phyloP scores from a whole-genome alignment of 2,797 vertebrate species.

The Etheostoma perlongum region DNA sequence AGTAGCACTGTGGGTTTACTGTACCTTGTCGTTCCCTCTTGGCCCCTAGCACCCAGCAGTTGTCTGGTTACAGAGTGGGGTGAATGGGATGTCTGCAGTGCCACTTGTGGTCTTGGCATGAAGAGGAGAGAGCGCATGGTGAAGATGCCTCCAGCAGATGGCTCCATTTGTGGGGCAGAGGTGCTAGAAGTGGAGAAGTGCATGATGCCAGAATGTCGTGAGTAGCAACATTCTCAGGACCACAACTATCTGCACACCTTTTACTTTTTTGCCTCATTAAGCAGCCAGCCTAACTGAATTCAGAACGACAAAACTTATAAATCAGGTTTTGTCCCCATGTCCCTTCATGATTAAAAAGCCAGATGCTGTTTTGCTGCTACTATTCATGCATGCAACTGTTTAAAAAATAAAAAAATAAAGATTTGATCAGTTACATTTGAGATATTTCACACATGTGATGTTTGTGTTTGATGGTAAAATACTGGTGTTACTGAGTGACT shows the following conservation, averaged over 20 bases:
- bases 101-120: slow-evolving; percentile 96
- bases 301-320: background rate
- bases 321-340: background rate
- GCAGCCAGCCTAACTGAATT: background rate
- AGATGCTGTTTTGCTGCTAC: background rate
- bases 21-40: slow-evolving; percentile 14
- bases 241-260: slow-evolving; percentile 14
- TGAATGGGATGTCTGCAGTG: slow-evolving; percentile 97
- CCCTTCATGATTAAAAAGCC: background rate
- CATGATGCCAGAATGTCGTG: slow-evolving; percentile 99
- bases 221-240: slow-evolving; percentile 75
- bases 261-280: slow-evolving; percentile 5
- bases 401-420: background rate
- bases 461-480: background rate
- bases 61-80: slow-evolving; percentile 97
- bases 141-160: slow-evolving; percentile 95
- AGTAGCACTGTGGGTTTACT: slow-evolving; percentile 10
- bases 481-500: background rate
- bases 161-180: slow-evolving; percentile 94
- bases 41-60: slow-evolving; percentile 90
- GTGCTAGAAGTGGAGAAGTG: slow-evolving; percentile 95
- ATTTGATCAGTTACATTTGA: background rate
- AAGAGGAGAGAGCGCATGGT: slow-evolving; percentile 95
- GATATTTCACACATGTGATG: background rate
- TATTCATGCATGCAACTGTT: background rate